phyloP scores from a whole-genome alignment of 2,113 vertebrate genomes.

The Bubo scandiacus region DNA sequence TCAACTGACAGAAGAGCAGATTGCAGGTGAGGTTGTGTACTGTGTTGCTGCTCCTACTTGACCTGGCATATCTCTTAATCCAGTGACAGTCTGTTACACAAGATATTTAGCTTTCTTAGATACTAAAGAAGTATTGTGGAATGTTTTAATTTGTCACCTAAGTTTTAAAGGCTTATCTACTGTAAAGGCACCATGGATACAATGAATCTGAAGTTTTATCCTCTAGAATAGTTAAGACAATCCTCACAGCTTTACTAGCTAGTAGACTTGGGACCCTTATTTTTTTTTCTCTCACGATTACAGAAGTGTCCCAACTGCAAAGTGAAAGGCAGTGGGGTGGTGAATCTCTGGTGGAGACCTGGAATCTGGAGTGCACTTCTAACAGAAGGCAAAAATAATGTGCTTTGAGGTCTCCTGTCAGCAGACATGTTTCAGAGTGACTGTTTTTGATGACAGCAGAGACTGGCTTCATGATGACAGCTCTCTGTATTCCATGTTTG shows the following conservation, averaged over 20 bases:
- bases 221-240: background rate
- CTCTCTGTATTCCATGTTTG: background rate
- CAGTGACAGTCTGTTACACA: conserved; percentile 23
- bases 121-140: background rate
- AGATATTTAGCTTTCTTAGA: conserved; percentile 16
- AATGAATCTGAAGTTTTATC: background rate
- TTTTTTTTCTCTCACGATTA: background rate
- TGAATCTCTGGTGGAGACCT: background rate
- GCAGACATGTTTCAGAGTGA: background rate
- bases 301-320: background rate
- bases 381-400: background rate
- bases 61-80: conserved; percentile 29
- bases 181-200: background rate
- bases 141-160: background rate
- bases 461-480: background rate
- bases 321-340: background rate
- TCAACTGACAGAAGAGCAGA: conserved; percentile 99
- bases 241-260: background rate
- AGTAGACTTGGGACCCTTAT: background rate
- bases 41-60: background rate
- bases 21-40: conserved; percentile 88
- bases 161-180: background rate
- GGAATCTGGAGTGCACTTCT: background rate
- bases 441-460: background rate
- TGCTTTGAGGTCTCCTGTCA: background rate